phyloP scores from a whole-genome alignment of 30 jellyfish, hydroid and myxozoan species.

The Aurelia coerulea region DNA sequence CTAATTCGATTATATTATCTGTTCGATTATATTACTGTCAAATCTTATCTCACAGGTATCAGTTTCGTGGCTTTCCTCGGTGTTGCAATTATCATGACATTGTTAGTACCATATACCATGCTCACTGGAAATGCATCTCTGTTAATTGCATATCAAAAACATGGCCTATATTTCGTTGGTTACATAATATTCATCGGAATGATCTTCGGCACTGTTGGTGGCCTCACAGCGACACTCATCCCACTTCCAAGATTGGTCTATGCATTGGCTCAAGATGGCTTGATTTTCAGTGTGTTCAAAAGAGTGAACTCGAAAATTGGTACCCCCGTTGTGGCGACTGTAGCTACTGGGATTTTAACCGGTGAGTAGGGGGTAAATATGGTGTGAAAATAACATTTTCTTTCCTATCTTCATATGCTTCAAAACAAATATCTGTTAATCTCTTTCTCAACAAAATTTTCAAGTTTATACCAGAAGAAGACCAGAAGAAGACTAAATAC shows the following conservation, averaged over 20 bases:
- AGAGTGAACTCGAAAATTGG: slow-evolving; percentile 10
- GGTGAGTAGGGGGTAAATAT: slow-evolving; percentile 7
- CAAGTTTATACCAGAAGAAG: too few species aligned
- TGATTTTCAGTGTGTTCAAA: slow-evolving; percentile 23
- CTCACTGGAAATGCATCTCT: slow-evolving; percentile 40
- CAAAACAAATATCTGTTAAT: too few species aligned
- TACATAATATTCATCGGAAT: slow-evolving; percentile 36
- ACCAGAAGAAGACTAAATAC: too few species aligned
- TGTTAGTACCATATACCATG: slow-evolving; percentile 56
- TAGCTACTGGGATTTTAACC: slow-evolving; percentile 37
- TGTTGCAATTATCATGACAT: slow-evolving; percentile 50
- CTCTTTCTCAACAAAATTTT: too few species aligned
- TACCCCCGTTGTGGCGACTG: slow-evolving; percentile 33
- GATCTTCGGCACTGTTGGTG: slow-evolving; percentile 40
- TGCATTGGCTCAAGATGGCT: slow-evolving; percentile 63
- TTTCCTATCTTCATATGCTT: too few species aligned
- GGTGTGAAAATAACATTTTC: too few species aligned
- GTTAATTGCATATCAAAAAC: slow-evolving; percentile 31
- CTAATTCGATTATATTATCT: too few species aligned
- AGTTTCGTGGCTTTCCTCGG: slow-evolving; percentile 46
- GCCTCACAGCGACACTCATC: slow-evolving; percentile 48
- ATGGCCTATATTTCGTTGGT: slow-evolving; percentile 21
- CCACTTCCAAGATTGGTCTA: slow-evolving; percentile 58
- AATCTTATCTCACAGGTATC: slow-evolving; percentile 19
- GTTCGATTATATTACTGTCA: too few species aligned